Conservation (phyloP, 2,888 invertebrate species). For the Gari tellinella region DNA sequence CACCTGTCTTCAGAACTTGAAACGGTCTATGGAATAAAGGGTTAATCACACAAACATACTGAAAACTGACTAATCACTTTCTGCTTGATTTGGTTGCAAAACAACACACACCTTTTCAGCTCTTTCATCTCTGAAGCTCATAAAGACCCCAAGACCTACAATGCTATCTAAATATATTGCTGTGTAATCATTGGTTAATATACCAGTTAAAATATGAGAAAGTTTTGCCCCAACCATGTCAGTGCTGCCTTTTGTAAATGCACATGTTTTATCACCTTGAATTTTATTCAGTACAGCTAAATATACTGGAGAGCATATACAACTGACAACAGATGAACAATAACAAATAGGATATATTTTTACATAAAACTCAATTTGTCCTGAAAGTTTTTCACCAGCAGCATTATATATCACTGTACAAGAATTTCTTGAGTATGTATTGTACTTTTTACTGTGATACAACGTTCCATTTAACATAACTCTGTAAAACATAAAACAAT, state of each 20-base stretch:
- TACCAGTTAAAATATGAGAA: background rate
- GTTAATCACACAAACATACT: no score
- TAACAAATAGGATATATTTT: slow-evolving; percentile 26
- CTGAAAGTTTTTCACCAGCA: slow-evolving; percentile 10
- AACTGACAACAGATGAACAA: slow-evolving; percentile 3
- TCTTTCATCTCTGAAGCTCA: background rate
- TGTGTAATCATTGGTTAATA: background rate
- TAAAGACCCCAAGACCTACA: slow-evolving; percentile 6
- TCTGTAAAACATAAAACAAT: slow-evolving; percentile 25
- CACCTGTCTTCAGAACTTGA: no score
- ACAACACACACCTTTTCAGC: background rate
- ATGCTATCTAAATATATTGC: no score
- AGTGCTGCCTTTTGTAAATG: background rate
- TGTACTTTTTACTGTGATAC: slow-evolving; percentile 23
- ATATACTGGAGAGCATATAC: slow-evolving; percentile 6
- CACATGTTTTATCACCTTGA: background rate
- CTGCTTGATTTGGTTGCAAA: slow-evolving; percentile 1
- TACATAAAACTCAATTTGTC: slow-evolving; percentile 19
- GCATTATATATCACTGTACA: slow-evolving; percentile 24
- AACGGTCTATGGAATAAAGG: no score
- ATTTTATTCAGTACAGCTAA: slow-evolving; percentile 9
- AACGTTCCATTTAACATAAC: slow-evolving; percentile 12
- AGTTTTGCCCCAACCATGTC: slow-evolving; percentile 17
- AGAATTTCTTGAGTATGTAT: slow-evolving; percentile 25
- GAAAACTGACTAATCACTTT: slow-evolving; percentile 9